Conservation (phyloP, 2,888 invertebrate species). For the Drosophila putrida region DNA sequence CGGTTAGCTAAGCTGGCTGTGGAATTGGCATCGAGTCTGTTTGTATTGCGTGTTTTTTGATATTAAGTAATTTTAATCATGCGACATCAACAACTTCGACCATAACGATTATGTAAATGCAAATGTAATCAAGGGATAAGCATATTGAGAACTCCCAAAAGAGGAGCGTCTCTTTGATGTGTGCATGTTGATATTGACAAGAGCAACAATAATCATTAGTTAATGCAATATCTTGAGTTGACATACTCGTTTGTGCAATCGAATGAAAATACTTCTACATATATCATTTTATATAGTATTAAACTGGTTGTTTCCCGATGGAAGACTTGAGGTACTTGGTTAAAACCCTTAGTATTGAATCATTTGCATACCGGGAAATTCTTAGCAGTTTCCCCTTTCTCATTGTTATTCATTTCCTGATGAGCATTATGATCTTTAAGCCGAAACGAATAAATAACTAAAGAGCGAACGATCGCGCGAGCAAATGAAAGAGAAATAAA, state of each 20-base stretch:
- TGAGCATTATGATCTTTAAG: slow-evolving; percentile 11
- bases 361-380: slow-evolving; percentile 37
- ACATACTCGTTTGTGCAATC: slow-evolving; percentile 3
- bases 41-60: slow-evolving; percentile 52
- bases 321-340: slow-evolving; percentile 15
- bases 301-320: slow-evolving; percentile 15
- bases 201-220: neutral
- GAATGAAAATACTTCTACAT: neutral
- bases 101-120: slow-evolving; percentile 37
- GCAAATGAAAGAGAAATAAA: slow-evolving; percentile 10
- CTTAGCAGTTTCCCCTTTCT: slow-evolving; percentile 2
- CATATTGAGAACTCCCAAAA: neutral
- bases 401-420: slow-evolving; percentile 16
- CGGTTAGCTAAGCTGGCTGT: slow-evolving; percentile 22
- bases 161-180: slow-evolving; percentile 23
- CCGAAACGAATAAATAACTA: neutral
- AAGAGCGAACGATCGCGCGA: too few species aligned
- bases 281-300: neutral
- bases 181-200: slow-evolving; percentile 4
- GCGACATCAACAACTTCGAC: slow-evolving; percentile 34
- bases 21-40: slow-evolving; percentile 44
- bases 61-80: slow-evolving; percentile 67
- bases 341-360: slow-evolving; percentile 46
- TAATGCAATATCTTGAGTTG: slow-evolving; percentile 3
- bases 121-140: neutral